These are phyloP conservation scores for Petroica traversi DNA, from an alignment of 2,113 vertebrate species.

Conservation along the genomic window DNA sequence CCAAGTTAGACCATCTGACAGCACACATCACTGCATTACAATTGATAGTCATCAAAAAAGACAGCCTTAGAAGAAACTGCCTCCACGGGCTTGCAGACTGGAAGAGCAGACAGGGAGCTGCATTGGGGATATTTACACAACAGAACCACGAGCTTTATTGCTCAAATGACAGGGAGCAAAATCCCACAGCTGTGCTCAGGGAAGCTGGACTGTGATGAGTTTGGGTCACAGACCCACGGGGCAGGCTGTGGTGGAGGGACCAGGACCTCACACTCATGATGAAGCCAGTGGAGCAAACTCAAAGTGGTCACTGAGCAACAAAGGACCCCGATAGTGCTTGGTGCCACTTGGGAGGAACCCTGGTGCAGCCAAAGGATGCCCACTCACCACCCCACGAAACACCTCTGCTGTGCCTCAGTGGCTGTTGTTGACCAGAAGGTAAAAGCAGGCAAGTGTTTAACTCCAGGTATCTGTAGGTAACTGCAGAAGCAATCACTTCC, in stretches of 20 bases:
- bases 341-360: background rate
- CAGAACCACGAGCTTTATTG: fast-evolving
- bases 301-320: background rate
- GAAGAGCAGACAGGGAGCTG: background rate
- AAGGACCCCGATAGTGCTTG: background rate
- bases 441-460: fast-evolving
- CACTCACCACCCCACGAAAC: background rate
- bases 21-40: background rate
- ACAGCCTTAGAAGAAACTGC: background rate
- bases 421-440: background rate
- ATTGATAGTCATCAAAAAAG: background rate
- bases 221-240: background rate
- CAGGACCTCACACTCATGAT: background rate
- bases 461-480: background rate
- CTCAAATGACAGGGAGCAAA: background rate
- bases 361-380: background rate
- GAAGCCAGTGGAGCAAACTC: background rate
- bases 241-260: background rate
- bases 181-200: background rate
- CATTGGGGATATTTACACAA: background rate
- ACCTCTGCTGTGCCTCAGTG: background rate
- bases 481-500: background rate
- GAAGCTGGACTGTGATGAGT: background rate
- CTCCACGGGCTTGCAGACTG: background rate
- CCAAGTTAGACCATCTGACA: background rate